Conservation (phyloP, 2,113 vertebrate species). For the Conger conger region DNA sequence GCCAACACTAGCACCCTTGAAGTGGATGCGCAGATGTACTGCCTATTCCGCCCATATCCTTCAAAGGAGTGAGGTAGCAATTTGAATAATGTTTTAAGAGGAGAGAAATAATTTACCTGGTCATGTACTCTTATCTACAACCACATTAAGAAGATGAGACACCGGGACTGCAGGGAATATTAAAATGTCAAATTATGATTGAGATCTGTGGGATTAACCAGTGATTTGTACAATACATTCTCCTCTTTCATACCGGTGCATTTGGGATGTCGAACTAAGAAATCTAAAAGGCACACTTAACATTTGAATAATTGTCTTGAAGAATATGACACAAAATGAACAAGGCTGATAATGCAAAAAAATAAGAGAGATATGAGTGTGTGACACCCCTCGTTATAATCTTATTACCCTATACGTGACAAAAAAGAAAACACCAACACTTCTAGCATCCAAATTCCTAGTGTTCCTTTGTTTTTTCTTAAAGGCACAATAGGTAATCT, state of each 20-base stretch:
- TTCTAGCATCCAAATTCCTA: too few relatives aligned
- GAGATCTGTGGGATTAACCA: slow-evolving; percentile 3
- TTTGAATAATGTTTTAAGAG: not conserved
- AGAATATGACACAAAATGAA: not conserved
- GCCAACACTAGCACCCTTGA: too few relatives aligned
- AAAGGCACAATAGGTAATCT: too few relatives aligned
- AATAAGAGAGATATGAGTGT: too few relatives aligned
- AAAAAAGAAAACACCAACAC: too few relatives aligned
- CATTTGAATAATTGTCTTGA: not conserved
- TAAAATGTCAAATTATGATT: slow-evolving; percentile 7
- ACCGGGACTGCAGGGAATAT: not conserved
- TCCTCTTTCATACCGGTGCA: not conserved
- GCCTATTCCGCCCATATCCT: not conserved
- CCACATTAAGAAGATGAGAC: not conserved
- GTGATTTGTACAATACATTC: not conserved
- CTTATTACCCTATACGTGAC: too few relatives aligned
- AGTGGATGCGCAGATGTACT: too few relatives aligned
- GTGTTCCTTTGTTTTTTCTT: too few relatives aligned
- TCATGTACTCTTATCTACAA: not conserved
- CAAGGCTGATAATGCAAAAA: not conserved
- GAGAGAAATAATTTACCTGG: not conserved
- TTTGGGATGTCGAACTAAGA: not conserved
- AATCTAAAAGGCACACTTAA: not conserved
- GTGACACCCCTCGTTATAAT: too few relatives aligned
- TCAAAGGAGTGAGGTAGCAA: not conserved